Conservation (phyloP, 2,113 vertebrate genomes). For the Rattus norvegicus region GRCr8 NC_086032.1:24399501-24400000, state of each 20-base stretch:
- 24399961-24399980: background rate
- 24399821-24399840: background rate
- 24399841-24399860: background rate
- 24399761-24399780: background rate
- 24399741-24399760: accelerated
- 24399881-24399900: background rate
- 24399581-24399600: background rate
- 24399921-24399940: background rate
- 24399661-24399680: too few relatives aligned
- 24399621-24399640: background rate
- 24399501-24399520: background rate
- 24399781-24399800: background rate
- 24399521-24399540: background rate
- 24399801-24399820: accelerated
- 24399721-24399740: background rate
- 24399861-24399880: background rate
- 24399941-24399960: background rate
- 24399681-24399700: too few relatives aligned
- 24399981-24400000: background rate
- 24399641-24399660: background rate
- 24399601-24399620: background rate
- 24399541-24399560: background rate
- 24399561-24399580: background rate
- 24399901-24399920: background rate
- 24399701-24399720: background rate